These are phyloP conservation scores for Corythucha ciliata DNA, from an alignment of 2,888 invertebrate species.

Conservation along the genomic window DNA sequence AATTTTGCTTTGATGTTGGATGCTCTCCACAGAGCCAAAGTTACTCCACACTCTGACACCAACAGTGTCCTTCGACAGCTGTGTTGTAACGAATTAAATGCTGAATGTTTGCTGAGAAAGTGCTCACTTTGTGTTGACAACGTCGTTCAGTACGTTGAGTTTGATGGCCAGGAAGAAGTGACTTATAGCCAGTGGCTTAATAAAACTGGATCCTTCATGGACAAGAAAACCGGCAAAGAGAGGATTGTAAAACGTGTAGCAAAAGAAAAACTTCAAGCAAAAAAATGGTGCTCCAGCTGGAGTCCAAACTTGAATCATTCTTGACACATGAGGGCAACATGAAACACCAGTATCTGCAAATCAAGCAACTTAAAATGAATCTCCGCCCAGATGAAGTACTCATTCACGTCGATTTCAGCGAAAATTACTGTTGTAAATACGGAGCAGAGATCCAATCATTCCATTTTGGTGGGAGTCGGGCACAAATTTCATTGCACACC, in stretches of 20 bases:
- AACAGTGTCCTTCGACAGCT: background rate
- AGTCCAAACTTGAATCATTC: too few relatives aligned
- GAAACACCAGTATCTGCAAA: too few relatives aligned
- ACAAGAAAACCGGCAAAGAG: background rate
- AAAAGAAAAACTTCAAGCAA: too few relatives aligned
- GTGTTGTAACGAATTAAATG: background rate
- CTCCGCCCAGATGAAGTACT: conserved; percentile 26
- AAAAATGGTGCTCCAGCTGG: too few relatives aligned
- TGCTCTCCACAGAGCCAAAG: too few relatives aligned
- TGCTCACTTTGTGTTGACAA: too few relatives aligned
- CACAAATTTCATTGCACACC: conserved; percentile 27
- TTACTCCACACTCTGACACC: background rate
- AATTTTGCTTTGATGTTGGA: too few relatives aligned
- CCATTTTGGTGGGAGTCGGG: conserved; percentile 33
- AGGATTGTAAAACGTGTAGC: background rate
- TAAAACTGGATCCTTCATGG: background rate
- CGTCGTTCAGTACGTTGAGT: too few relatives aligned
- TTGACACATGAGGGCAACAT: too few relatives aligned
- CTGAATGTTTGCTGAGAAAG: too few relatives aligned
- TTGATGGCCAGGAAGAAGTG: too few relatives aligned
- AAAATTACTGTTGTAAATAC: conserved; percentile 31
- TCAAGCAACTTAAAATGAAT: conserved; percentile 21
- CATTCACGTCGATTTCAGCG: conserved; percentile 31
- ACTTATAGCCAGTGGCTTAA: background rate
- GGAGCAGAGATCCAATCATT: conserved; percentile 30